Base-by-base conservation (phyloP, 2,888 invertebrate species). In the Abrostola tripartita region DNA sequence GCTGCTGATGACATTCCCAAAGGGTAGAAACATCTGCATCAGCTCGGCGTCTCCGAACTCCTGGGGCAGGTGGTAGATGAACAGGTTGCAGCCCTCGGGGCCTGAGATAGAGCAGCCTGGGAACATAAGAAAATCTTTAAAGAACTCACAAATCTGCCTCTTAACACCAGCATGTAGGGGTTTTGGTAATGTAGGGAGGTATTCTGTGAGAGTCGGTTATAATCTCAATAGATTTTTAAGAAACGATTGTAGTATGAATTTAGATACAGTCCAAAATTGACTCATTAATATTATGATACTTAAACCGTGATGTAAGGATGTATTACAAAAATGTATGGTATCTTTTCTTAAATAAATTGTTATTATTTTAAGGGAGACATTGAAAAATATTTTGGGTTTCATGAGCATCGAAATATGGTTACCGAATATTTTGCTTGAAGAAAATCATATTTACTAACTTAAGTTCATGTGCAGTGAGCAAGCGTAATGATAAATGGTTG, bases 41-140 rank as follows among this genome's bases (percentile, higher is more conserved):
- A 99, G 97, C 95, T 99, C 99, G 74, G 98, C 97, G 93, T 99
- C 99, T 65, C 99, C 99, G 91, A 99, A 99, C 95, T 99, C 99
- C 95, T 99, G 99, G 82, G 99, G 99, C 95, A 99, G 97, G 96
- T 99, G 99, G 96, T 99, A 99, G 95, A 99, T 99, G 96, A 99
- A 99, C 87, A 99, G 97, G 95, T 99, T 99, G 96, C 99, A 99
- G 91, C 99, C 99, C 96, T 99, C 99, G 83, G 99, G 99, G 91
- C 99, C 99, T 92, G 98, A 98, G 95, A 98, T 98, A 90, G 98
- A 98, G 95, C 98, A 98, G 93, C 98, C 98, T 98, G 96, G 96
- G 94, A 96, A 96, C 95, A 96, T 95, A 92, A 96, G 92, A 94
- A 96, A 96, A 95, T 96, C 96, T 96, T 96, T 95, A 96, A 96